Evolutionary conservation across 2,797 vertebrate genomes (phyloP).

Genomic region (Poeciliopsis gracilis): DNA sequence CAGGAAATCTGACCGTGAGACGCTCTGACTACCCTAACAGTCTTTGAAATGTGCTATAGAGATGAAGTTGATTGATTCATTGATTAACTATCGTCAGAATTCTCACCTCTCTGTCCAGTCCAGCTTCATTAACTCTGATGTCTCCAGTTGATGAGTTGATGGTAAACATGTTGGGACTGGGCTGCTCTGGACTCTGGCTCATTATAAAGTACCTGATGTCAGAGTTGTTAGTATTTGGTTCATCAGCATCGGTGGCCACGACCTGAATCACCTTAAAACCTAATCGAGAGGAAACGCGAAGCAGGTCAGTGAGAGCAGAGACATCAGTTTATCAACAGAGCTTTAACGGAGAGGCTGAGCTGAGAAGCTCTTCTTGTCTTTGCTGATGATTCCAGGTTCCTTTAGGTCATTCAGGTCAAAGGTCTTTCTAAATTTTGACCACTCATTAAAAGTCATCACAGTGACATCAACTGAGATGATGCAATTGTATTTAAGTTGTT

Average conservation of each 20-base stretch:
- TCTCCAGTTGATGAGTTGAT: too few species aligned
- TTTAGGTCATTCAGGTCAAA: too few species aligned
- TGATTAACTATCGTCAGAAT: background rate
- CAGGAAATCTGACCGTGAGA: too few species aligned
- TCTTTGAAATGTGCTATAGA: background rate
- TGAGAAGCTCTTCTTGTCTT: too few species aligned
- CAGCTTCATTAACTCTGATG: too few species aligned
- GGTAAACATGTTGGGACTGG: background rate
- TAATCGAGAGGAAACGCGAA: conserved; percentile 45
- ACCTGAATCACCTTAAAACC: conserved; percentile 83
- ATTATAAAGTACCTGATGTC: conserved; percentile 81
- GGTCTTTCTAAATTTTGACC: too few species aligned
- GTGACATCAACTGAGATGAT: too few species aligned
- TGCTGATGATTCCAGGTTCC: too few species aligned
- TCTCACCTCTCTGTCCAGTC: background rate
- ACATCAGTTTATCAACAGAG: too few species aligned
- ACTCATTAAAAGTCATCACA: too few species aligned
- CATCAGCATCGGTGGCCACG: conserved; percentile 82
- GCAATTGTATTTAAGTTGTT: too few species aligned
- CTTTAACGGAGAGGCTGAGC: too few species aligned
- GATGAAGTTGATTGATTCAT: background rate
- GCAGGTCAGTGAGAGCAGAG: background rate
- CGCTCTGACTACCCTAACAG: background rate
- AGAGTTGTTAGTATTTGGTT: conserved; percentile 67
- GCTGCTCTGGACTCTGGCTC: conserved; percentile 18